Evolutionary conservation across 2,113 vertebrate genomes (phyloP).

Genomic region (Candoia aspera): DNA sequence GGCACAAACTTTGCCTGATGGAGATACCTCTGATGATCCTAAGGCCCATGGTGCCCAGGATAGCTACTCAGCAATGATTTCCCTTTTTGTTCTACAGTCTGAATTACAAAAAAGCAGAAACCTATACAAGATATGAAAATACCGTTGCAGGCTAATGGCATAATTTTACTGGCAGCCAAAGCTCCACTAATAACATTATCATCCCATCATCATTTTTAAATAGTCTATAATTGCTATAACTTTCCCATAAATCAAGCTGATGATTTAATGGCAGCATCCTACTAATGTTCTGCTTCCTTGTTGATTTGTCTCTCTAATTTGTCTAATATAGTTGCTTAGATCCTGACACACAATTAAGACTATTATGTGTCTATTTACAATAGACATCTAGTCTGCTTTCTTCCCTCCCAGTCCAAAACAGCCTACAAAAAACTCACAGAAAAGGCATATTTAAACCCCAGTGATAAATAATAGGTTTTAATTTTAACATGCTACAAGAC

Average conservation of each 20-base stretch:
- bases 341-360: background rate
- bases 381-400: background rate
- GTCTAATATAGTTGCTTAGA: background rate
- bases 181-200: background rate
- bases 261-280: background rate
- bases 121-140: background rate
- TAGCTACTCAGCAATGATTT: background rate
- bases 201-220: background rate
- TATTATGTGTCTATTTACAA: background rate
- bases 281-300: background rate
- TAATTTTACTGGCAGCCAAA: constrained; percentile 2
- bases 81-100: background rate
- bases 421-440: background rate
- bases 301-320: background rate
- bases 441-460: background rate
- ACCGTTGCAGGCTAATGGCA: constrained; percentile 2
- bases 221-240: background rate
- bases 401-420: background rate
- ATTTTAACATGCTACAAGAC: background rate
- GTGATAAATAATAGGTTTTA: background rate
- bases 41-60: no score
- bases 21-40: background rate
- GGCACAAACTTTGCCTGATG: background rate
- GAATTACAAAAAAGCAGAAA: background rate
- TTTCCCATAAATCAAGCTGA: constrained; percentile 8